Base-by-base conservation (phyloP, 2,797 vertebrate genomes). In the Anabas testudineus region DNA sequence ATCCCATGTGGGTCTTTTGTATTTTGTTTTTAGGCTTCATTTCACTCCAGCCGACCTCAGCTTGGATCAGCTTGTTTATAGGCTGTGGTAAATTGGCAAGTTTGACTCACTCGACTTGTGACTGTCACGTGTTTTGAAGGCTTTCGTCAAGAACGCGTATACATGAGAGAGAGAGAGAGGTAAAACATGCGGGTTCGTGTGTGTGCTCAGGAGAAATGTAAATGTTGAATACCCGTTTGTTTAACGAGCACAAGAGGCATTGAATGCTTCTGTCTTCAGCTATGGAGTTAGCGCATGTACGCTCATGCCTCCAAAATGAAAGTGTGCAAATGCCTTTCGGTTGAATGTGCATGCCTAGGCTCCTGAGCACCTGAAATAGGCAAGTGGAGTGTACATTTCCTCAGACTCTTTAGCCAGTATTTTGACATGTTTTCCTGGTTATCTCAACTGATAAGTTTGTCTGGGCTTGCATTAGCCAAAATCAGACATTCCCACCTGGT, bases 231-330 rank as follows among this genome's bases (percentile, higher is more conserved):
- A 57, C 9, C 24, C 41, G 30, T 60, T 78, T 67, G 67, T 70
- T 88, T 78, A 81, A 74, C 79, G 78, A 65, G 72, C 55, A 71
- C 22, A 54, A 42, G 18, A 79, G 34, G 49, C 78, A 57, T n/a
- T 64, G 77, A 80, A 67, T 34, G 19, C 65, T 65, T 46, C 74
- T 82, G 67, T 85, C 78, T 63, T 64, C 62, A 53, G 3, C 63
- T 58, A 2, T 18, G 21, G 36, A 4, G 32, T 57, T 26, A 39
- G 74, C 70, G 77, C 84, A 77, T 74, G 78, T 77, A 57, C 2
- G 0, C 63, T 78, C 78, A 74, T 81, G 85, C 68, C 66, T 76
- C 58, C 48, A 48, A n/a, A 41, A 45, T 28, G 60, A 4, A 59
- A 37, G 41, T 64, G 63, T 62, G 45, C 21, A 48, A 32, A 75